Conservation (phyloP, 2,113 vertebrate species). For the Microcebus murinus region DNA sequence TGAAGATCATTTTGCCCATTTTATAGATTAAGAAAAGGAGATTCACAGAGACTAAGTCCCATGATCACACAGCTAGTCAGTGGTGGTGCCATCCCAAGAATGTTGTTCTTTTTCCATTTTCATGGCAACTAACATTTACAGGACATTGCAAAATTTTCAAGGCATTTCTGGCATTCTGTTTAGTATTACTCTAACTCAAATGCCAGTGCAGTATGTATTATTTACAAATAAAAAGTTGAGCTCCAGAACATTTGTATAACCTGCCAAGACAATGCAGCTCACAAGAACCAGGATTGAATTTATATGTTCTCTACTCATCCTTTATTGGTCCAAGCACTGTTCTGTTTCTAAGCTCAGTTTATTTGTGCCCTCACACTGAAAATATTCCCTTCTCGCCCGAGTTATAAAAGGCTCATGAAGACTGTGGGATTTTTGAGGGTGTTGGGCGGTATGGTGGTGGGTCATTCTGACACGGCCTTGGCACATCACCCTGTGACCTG, state of each 20-base stretch:
- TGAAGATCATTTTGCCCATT: background rate
- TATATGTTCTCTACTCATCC: background rate
- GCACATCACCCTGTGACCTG: rapidly evolving
- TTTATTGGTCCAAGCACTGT: background rate
- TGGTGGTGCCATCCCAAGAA: background rate
- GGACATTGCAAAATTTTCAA: background rate
- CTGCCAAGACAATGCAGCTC: background rate
- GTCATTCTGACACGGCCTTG: no score
- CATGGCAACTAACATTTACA: background rate
- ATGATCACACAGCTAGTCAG: background rate
- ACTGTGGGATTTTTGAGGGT: background rate
- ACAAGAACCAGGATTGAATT: background rate
- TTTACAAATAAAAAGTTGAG: background rate
- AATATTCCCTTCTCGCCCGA: background rate
- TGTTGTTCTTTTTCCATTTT: background rate
- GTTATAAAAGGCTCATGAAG: background rate
- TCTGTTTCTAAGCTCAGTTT: background rate
- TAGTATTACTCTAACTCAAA: background rate
- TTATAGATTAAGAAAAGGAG: background rate
- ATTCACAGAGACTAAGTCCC: background rate
- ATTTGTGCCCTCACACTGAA: background rate
- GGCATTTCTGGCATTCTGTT: background rate
- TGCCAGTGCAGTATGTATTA: background rate
- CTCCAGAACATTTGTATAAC: background rate
- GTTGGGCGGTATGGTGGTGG: rapidly evolving